phyloP scores from a whole-genome alignment of 2,113 vertebrate species.

The Corvus hawaiiensis region DNA sequence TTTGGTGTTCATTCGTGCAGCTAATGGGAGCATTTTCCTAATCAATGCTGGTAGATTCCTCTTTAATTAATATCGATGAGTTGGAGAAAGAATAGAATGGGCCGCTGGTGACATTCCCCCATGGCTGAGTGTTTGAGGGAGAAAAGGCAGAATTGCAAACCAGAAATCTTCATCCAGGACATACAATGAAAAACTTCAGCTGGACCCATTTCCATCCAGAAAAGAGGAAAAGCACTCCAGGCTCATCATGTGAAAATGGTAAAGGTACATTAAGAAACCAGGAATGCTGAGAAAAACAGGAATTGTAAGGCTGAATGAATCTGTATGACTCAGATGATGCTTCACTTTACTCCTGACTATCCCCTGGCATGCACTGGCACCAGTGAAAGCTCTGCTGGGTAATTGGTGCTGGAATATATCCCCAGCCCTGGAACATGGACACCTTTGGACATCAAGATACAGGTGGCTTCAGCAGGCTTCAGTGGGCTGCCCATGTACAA shows the following conservation, averaged over 20 bases:
- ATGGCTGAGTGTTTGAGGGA: background rate
- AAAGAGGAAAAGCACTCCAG: background rate
- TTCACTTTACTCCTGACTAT: background rate
- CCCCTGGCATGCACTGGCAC: background rate
- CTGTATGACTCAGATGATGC: background rate
- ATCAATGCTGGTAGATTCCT: background rate
- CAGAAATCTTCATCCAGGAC: background rate
- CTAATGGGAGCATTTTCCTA: slow-evolving; percentile 11
- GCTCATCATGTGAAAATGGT: background rate
- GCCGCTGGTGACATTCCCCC: background rate
- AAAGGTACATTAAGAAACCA: background rate
- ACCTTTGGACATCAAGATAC: background rate
- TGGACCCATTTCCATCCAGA: background rate
- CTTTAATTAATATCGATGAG: background rate
- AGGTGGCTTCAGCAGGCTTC: background rate
- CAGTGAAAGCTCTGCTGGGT: background rate
- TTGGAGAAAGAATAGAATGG: background rate
- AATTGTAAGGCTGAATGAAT: background rate
- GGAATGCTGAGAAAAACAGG: background rate
- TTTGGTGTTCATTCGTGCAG: background rate
- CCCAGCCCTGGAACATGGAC: background rate
- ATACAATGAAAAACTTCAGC: background rate
- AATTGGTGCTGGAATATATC: background rate
- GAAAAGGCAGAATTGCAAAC: background rate
- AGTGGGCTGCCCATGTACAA: fast-evolving